A percentile compares a stretch with the other conserved stretches of the same genome.
phyloP scores from a whole-genome alignment of 2,797 vertebrate species.

The Fundulus diaphanus region DNA sequence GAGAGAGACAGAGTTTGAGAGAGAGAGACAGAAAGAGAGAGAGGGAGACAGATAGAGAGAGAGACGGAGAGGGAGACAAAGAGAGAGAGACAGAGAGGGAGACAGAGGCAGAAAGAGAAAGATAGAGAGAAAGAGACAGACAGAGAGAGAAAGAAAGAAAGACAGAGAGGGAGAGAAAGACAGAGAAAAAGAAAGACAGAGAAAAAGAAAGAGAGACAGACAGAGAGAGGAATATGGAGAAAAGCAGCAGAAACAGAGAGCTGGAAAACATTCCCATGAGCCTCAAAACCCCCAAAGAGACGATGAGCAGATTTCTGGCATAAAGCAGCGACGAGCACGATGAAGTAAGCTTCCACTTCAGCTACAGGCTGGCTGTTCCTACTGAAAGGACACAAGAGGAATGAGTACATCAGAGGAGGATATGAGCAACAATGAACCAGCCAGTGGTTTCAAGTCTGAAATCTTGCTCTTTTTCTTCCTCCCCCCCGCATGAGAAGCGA shows the following conservation, averaged over 20 bases:
- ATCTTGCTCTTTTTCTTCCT: slow-evolving; percentile 15
- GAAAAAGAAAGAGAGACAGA: slow-evolving; percentile 30
- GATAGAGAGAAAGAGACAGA: too few relatives aligned
- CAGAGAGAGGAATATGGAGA: slow-evolving; percentile 12
- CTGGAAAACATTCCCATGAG: slow-evolving; percentile 45
- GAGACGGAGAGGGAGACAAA: too few relatives aligned
- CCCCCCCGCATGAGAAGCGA: neutral
- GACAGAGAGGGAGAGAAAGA: slow-evolving; percentile 25
- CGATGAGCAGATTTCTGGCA: slow-evolving; percentile 45
- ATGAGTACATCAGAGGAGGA: slow-evolving; percentile 48
- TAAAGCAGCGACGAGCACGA: slow-evolving; percentile 23
- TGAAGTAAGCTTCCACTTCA: slow-evolving; percentile 25
- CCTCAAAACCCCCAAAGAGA: slow-evolving; percentile 37
- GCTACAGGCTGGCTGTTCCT: slow-evolving; percentile 24
- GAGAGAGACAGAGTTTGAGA: too few relatives aligned
- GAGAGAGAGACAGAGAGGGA: too few relatives aligned
- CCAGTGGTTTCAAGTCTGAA: slow-evolving; percentile 26
- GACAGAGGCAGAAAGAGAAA: too few relatives aligned
- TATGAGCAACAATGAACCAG: slow-evolving; percentile 56
- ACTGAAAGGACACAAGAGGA: slow-evolving; percentile 37
- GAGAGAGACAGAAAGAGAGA: too few relatives aligned
- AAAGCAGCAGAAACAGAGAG: slow-evolving; percentile 29
- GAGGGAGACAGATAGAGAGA: too few relatives aligned
- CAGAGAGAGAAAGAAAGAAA: too few relatives aligned
- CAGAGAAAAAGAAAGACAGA: too few relatives aligned